Base-by-base conservation (phyloP, 2,888 invertebrate species). In the Nemotelus nigrinus region DNA sequence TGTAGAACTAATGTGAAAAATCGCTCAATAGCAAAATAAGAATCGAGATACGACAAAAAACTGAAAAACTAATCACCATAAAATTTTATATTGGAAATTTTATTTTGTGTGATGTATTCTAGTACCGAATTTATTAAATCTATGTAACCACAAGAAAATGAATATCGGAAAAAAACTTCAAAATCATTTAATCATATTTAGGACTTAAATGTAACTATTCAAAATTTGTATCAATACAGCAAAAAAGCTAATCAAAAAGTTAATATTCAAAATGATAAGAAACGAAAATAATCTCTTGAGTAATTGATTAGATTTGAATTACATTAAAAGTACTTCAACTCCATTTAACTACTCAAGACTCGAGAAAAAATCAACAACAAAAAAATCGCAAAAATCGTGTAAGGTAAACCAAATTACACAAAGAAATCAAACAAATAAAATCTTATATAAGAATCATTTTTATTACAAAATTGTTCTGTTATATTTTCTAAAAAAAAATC, bases 31-130 rank as follows among this genome's bases (percentile, higher is more conserved):
- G 50, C 5, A 50, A 50, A 50, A 50, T 50, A 8, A 50, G 50
- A 25, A 25, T 25, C 25, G 25, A 25, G 25, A 25, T 25, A 25
- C 25, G 25, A 25, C 25, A 25, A 25, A 25, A 25, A 25, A 25
- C 25, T 25, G 25, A 3, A 63, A 41, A 70, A 63, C 63, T 63
- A 63, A 70, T 70, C 70, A 70, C 70, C 53, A 53, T 70, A 70
- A 70, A 70, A 70, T 70, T 70, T 67, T 70, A 47, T 8, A 8
- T 7, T n/a, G 53, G 70, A 70, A 70, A 70, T 70, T 70, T 70
- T 70, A 70, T 70, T 70, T 70, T 70, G 70, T 70, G 70, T 70
- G 70, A 70, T 70, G 70, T 70, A 70, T 70, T 70, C 70, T 70
- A 70, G 70, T 70, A 70, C 41, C 70, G 70, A 70, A 70, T 70